A percentile compares a stretch with the other conserved stretches of the same genome.
These are phyloP conservation scores for Atta texana DNA, from an alignment of 1,140 invertebrate species.

Conservation along the genomic window DNA sequence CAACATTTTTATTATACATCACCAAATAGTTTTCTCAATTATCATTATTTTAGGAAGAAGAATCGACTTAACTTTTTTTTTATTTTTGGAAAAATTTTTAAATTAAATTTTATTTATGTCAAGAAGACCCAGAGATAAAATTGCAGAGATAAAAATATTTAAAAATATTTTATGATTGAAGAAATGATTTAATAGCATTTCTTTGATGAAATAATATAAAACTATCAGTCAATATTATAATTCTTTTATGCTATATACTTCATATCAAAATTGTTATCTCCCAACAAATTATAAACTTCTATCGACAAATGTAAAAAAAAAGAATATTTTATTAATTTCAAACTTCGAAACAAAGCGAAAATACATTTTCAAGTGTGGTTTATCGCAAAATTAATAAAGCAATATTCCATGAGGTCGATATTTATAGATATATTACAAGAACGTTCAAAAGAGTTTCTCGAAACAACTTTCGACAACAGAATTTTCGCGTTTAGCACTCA, in stretches of 20 bases:
- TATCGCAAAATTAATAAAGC: background rate
- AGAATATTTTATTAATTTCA: background rate
- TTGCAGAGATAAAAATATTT: no score
- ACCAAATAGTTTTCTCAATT: no score
- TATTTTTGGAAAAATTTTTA: no score
- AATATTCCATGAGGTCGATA: background rate
- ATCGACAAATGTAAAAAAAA: background rate
- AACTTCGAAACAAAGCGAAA: background rate
- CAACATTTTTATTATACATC: no score
- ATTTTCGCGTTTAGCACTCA: background rate
- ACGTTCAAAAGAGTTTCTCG: background rate
- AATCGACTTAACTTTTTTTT: no score
- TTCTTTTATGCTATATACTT: background rate
- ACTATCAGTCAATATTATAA: background rate
- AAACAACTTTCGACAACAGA: background rate
- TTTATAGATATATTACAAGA: background rate
- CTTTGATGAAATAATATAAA: background rate
- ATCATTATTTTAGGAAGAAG: no score
- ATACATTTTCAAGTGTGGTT: background rate
- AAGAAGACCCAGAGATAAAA: no score
- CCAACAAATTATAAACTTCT: background rate
- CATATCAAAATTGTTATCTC: background rate
- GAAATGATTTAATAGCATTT: conserved; percentile 2
- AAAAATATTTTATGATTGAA: background rate
- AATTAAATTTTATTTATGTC: no score